Evolutionary conservation across 2,888 invertebrate genomes (phyloP).

Genomic region (Drosophila austrosaltans): DNA sequence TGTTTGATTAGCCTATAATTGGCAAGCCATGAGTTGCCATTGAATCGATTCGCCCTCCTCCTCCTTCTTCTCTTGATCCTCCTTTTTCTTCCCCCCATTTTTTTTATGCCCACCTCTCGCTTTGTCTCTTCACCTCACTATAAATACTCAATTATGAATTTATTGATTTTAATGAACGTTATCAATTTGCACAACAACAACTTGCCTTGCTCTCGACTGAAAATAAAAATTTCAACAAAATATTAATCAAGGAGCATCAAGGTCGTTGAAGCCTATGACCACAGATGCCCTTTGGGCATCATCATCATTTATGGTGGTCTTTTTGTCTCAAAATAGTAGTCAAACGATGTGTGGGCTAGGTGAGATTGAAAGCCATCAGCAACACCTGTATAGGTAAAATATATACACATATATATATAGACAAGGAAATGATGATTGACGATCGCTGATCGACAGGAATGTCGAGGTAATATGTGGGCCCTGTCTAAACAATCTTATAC

Average conservation of each 20-base stretch:
- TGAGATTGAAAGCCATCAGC: slow-evolving; percentile 13
- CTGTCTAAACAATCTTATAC: too few species aligned
- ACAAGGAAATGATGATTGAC: neutral
- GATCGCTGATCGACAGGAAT: neutral
- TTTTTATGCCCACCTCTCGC: neutral
- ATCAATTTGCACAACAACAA: slow-evolving; percentile 65
- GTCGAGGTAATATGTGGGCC: neutral
- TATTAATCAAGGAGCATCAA: slow-evolving; percentile 10
- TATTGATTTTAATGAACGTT: slow-evolving; percentile 76
- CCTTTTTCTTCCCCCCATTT: neutral
- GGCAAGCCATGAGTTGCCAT: slow-evolving; percentile 20
- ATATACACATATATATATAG: neutral
- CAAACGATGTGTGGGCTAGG: slow-evolving; percentile 12
- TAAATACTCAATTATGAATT: slow-evolving; percentile 71
- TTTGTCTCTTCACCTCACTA: neutral
- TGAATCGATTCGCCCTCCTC: neutral
- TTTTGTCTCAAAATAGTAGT: neutral
- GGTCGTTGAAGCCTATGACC: neutral
- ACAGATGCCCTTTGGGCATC: neutral
- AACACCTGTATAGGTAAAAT: neutral
- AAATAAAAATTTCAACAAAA: slow-evolving; percentile 1
- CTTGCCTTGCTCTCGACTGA: neutral
- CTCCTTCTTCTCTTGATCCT: neutral
- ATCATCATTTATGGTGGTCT: slow-evolving; percentile 7
- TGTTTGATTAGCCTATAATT: slow-evolving; percentile 77